A percentile compares a stretch with the other conserved stretches of the same genome.
Conservation (phyloP, 2,113 vertebrate species). For the Otus sunia region DNA sequence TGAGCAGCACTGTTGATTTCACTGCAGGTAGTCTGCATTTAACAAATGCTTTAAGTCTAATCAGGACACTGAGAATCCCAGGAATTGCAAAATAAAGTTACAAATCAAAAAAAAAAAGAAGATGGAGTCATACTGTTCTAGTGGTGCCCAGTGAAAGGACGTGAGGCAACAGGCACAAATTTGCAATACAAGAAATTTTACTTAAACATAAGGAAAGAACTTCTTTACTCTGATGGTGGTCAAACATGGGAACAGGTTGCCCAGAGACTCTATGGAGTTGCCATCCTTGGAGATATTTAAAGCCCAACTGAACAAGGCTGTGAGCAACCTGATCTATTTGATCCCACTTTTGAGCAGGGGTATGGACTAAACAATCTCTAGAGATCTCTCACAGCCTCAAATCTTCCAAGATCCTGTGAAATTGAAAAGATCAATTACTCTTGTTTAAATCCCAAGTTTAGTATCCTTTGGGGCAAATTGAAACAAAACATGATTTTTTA, state of each 20-base stretch:
- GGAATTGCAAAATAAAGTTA: background rate
- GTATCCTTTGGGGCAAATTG: background rate
- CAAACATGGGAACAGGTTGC: background rate
- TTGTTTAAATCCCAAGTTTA: background rate
- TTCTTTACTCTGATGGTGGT: background rate
- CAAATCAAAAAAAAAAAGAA: background rate
- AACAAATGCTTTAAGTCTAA: background rate
- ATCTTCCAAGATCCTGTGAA: background rate
- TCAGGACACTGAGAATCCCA: background rate
- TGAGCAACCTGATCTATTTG: background rate
- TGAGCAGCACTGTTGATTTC: background rate
- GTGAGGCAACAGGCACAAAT: background rate
- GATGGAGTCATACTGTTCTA: background rate
- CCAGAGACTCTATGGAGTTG: background rate
- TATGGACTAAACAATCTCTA: background rate
- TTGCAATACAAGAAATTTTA: background rate
- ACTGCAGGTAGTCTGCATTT: background rate
- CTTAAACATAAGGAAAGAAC: background rate
- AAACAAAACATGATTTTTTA: background rate
- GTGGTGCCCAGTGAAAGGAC: background rate
- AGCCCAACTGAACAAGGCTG: accelerated
- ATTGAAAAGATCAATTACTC: background rate
- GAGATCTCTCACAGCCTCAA: background rate
- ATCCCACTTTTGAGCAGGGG: background rate
- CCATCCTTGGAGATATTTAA: background rate